Evolutionary conservation across 2,888 invertebrate species (phyloP).

Genomic region (Carabus problematicus): DNA sequence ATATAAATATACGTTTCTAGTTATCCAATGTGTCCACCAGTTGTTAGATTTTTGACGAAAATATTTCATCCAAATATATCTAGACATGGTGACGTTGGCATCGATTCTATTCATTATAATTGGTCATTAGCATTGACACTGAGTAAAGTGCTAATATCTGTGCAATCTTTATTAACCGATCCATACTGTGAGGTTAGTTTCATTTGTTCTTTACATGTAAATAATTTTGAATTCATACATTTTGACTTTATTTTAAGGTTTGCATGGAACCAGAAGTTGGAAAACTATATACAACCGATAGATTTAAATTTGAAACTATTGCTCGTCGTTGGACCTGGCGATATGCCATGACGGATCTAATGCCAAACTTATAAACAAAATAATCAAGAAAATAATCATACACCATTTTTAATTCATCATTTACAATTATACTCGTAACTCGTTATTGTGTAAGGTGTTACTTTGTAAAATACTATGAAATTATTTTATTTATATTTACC

Average conservation of each 20-base stretch:
- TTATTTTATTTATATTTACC: too few species aligned
- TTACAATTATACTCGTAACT: too few species aligned
- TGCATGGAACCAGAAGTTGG: slow-evolving; percentile 91
- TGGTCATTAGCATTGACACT: slow-evolving; percentile 95
- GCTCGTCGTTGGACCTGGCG: slow-evolving; percentile 91
- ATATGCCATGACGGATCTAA: slow-evolving; percentile 80
- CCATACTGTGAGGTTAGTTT: slow-evolving; percentile 82
- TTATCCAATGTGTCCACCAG: slow-evolving; percentile 92
- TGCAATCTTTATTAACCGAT: slow-evolving; percentile 88
- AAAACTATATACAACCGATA: slow-evolving; percentile 76
- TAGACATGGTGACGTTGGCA: slow-evolving; percentile 93
- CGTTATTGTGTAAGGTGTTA: too few species aligned
- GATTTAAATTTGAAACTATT: slow-evolving; percentile 77
- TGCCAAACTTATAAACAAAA: slow-evolving; percentile 13
- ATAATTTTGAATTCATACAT: slow-evolving; percentile 9
- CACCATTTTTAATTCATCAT: neutral
- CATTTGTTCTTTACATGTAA: slow-evolving; percentile 4
- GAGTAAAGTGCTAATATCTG: slow-evolving; percentile 85
- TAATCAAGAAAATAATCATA: neutral
- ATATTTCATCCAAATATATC: slow-evolving; percentile 95
- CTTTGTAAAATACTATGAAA: too few species aligned
- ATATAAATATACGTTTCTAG: slow-evolving; percentile 53
- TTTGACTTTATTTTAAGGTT: slow-evolving; percentile 62
- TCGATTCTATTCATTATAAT: slow-evolving; percentile 94
- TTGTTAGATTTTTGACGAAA: slow-evolving; percentile 90